Evolutionary conservation across 2,113 vertebrate genomes (phyloP), one percentile per base, ranked within the genome.

Genomic region (Lasiurus borealis): DNA sequence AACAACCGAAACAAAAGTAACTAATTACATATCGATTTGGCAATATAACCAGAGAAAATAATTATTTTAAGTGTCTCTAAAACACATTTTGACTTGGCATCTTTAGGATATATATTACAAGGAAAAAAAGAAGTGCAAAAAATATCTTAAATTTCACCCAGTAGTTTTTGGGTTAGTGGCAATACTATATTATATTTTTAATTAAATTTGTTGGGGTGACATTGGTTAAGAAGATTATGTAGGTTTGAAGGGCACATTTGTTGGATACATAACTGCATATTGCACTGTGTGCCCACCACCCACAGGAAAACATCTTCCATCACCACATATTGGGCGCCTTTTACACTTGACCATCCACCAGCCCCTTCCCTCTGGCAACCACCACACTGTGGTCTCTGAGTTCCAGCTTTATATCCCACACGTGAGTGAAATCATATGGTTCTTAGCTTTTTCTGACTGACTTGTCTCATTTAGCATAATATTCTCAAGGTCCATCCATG

Each of bases 21-120:
- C 25, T 82, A 92, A 69, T 81, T 46, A 36, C 36, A 21, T 64
- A 96, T 36, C 29, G 62, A 78, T 86, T 40, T 96, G 36, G 25
- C 78, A 81, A 46, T 88, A 80, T 76, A 93, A 84, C 19, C 57
- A 92, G 21, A 90, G 4, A 72, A 96, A 91, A 88, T 88, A 91
- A 85, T 94, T 93, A 85, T 90, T 93, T 93, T 54, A 85, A 76
- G 18, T 85, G 2, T 80, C 66, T 76, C 85, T 84, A 81, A 90
- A 90, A 88, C 59, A 90, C 10, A 64, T 54, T 75, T 95, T 87
- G 48, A 59, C 25, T 92, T 90, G 80, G 25, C 36, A 72, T 71
- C n/a, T 27, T 76, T 92, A 68, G 48, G 25, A 7, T 27, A 59
- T n/a, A 86, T 19, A 77, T 59, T 72, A 76, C 48, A 81, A 81